These are phyloP conservation scores for Caenorhabditis sp. DNA, from an alignment of 2,888 invertebrate genomes.

Conservation along the genomic window DNA sequence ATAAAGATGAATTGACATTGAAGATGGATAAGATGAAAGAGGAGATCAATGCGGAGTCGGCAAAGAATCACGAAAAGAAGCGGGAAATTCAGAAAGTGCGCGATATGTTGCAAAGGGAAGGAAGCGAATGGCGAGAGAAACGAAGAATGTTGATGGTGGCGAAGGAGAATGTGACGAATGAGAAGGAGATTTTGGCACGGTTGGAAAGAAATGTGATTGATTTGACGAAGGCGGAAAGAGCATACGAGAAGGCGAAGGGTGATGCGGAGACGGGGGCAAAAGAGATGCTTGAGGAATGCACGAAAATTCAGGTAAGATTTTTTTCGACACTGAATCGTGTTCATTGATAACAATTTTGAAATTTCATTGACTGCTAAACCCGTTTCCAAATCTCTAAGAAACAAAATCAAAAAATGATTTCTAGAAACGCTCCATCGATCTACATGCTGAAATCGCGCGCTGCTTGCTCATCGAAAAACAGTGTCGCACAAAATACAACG, in stretches of 20 bases:
- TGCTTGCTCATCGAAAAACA: background rate
- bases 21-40: background rate
- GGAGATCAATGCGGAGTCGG: background rate
- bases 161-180: background rate
- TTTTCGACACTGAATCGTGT: background rate
- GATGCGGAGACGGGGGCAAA: background rate
- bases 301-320: background rate
- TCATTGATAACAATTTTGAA: background rate
- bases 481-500: background rate
- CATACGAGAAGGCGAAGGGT: conserved; percentile 12
- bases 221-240: conserved; percentile 28
- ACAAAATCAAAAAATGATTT: too few relatives aligned
- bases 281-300: background rate
- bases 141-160: conserved; percentile 8
- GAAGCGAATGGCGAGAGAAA: conserved; percentile 15
- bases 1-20: background rate
- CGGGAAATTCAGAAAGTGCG: conserved; percentile 6
- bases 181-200: background rate
- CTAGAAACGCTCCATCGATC: background rate
- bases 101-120: conserved; percentile 5
- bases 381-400: too few relatives aligned
- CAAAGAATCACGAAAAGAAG: background rate
- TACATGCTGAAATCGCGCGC: background rate
- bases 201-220: conserved; percentile 15
- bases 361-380: background rate